Evolutionary conservation across 2,113 vertebrate genomes (phyloP).

Genomic region (Brachyhypopomus gauderio): DNA sequence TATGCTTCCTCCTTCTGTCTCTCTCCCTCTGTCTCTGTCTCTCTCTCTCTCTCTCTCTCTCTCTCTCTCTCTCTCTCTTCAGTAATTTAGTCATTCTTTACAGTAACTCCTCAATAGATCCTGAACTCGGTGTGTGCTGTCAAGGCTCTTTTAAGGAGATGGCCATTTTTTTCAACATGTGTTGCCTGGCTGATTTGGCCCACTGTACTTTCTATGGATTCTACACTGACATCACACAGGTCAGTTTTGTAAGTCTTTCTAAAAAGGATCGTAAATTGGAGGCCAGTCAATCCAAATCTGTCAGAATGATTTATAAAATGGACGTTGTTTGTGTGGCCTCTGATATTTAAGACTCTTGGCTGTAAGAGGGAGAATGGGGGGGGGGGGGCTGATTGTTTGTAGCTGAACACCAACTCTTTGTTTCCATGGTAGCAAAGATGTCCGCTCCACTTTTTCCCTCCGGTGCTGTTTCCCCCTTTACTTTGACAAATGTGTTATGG

Average conservation of each 20-base stretch:
- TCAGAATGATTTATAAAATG: constrained; percentile 13
- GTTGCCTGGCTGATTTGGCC: too few relatives aligned
- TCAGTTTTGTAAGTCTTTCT: background rate
- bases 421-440: constrained; percentile 49
- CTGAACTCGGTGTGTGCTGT: background rate
- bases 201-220: too few relatives aligned
- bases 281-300: background rate
- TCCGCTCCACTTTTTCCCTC: background rate
- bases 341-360: constrained; percentile 15
- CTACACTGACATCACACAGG: too few relatives aligned
- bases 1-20: background rate
- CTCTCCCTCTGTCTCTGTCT: too few relatives aligned
- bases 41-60: too few relatives aligned
- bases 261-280: background rate
- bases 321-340: constrained; percentile 5
- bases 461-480: constrained; percentile 8
- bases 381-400: constrained; percentile 23
- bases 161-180: too few relatives aligned
- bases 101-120: background rate
- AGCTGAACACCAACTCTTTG: constrained; percentile 31
- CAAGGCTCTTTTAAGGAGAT: too few relatives aligned
- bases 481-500: constrained; percentile 47
- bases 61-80: background rate
- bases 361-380: constrained; percentile 11
- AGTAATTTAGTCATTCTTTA: too few relatives aligned